phyloP scores from a whole-genome alignment of 2,888 invertebrate species.

The Phengaris arion region DNA sequence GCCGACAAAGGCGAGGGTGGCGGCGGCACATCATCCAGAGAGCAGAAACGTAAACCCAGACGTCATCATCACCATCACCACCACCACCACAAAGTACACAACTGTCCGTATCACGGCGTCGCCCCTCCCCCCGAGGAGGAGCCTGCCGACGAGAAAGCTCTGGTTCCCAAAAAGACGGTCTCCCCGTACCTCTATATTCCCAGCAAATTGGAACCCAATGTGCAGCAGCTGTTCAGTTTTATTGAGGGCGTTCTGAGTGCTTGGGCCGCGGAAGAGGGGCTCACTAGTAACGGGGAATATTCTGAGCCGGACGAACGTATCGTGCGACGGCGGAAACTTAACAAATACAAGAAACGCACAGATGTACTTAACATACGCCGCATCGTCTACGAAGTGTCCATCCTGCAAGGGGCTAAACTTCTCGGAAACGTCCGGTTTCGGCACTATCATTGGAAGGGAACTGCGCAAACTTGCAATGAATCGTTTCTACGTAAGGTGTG shows the following conservation, averaged over 20 bases:
- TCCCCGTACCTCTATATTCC: slow-evolving; percentile 76
- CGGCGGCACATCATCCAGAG: slow-evolving; percentile 50
- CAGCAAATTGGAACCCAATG: slow-evolving; percentile 85
- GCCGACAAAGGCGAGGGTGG: slow-evolving; percentile 63
- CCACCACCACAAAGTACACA: slow-evolving; percentile 65
- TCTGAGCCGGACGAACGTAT: slow-evolving; percentile 86
- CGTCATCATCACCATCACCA: slow-evolving; percentile 70
- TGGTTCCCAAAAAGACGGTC: slow-evolving; percentile 69
- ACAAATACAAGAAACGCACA: slow-evolving; percentile 82
- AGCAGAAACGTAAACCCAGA: slow-evolving; percentile 60
- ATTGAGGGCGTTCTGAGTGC: slow-evolving; percentile 89
- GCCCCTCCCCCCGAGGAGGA: slow-evolving; percentile 60
- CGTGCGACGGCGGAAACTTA: slow-evolving; percentile 79
- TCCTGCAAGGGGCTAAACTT: slow-evolving; percentile 82
- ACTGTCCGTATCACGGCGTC: slow-evolving; percentile 69
- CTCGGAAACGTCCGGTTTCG: slow-evolving; percentile 85
- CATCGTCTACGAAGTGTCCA: slow-evolving; percentile 85
- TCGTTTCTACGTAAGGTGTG: slow-evolving; percentile 92
- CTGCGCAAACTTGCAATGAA: slow-evolving; percentile 93
- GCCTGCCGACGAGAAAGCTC: slow-evolving; percentile 55
- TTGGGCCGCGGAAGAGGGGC: slow-evolving; percentile 87
- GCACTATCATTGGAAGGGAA: slow-evolving; percentile 91
- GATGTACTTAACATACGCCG: slow-evolving; percentile 84
- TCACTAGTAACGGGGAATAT: slow-evolving; percentile 85
- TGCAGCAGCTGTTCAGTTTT: slow-evolving; percentile 89